Base-by-base conservation (phyloP, 1,140 invertebrate species). In the Hyphantria cunea region DNA sequence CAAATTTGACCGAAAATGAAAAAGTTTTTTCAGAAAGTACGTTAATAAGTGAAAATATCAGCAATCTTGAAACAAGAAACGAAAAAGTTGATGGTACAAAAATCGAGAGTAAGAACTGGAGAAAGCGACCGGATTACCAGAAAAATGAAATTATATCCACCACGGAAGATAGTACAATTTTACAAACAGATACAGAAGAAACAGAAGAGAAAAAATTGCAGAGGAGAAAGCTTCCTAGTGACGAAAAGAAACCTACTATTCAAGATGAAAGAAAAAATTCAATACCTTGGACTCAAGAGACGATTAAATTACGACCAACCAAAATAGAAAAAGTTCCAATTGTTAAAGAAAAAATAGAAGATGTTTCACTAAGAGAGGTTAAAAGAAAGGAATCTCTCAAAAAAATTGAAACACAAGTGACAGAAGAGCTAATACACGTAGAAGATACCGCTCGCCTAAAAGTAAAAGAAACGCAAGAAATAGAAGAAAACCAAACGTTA, bases 271-370 rank as follows among this genome's bases (percentile, higher is more conserved):
- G 66, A 13, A 71, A 73, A 72, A 68, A 76, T 58, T 42, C 70
- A 53, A 63, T 77, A 15, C 80, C 81, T 6, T 93, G 93, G 92
- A 93, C 86, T 33, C 89, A 93, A 72, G 93, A 94, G 81, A 84
- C 79, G 59, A 91, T 93, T 41, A 91, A 92, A 68, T 71, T 94
- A 10, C 93, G 94, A 71, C 92, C 92, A 14, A 84, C 91, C 0
- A 91, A 91, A 71, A 74, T 82, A 9, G 81, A 86, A 69, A 86
- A 86, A 69, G 34, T 47, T 9, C 49, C 65, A 12, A 74, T 86
- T 7, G 11, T 39, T 14, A 82, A 82, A 68, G 76, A 82, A 73
- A 78, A 78, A 64, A 10, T 82, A 55, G 80, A 85, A 76, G 80
- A 82, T 48, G 69, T 82, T 6, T 68, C 61, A 47, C 58, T 84